Evolutionary conservation across 2,113 vertebrate species (phyloP), one percentile per base, ranked within the genome.

Genomic region (Naja naja): DNA sequence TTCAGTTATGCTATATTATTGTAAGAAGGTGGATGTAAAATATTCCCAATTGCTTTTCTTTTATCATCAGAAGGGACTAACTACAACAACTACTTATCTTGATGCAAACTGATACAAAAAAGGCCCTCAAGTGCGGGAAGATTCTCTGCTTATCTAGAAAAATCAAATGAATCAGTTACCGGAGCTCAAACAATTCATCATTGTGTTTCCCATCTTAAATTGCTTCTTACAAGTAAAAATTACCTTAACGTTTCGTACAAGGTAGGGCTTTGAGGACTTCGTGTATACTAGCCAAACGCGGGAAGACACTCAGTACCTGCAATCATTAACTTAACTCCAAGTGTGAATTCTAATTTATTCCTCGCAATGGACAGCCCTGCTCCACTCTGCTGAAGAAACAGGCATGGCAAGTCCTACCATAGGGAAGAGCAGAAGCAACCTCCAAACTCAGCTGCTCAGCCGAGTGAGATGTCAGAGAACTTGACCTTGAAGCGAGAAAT

Each of bases 281-380:
- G 9, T 85, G 47, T 90, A 14, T 25, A 87, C 86, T 0, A 1
- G 56, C 25, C 85, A 47, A 90, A 95, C 89, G 81, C 89, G 0
- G 81, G 55, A 92, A 60, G 0, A 92, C 90, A 93, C 69, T 94
- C 86, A 39, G 49, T 0, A 23, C 1, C 5, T 93, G 30, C 96
- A 97, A 98, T 97, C 93, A 97, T 97, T 97, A 97, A 97, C 97
- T 94, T n/a, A 20, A 43, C 74, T 81, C 74, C 58, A 92, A 87
- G 91, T 55, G 52, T 10, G 22, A 92, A 74, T n/a, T 25, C 10
- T 88, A 81, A 89, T 52, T 95, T 95, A 86, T 87, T 93, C 92
- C 93, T 90, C 88, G 3, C 3, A 88, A 1, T 90, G 88, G 94
- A 91, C 93, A 3, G 54, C 85, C n/a, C 43, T 93, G 85, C 87